Evolutionary conservation across 2,888 invertebrate species (phyloP).

Genomic region (Cataglyphis livida): DNA sequence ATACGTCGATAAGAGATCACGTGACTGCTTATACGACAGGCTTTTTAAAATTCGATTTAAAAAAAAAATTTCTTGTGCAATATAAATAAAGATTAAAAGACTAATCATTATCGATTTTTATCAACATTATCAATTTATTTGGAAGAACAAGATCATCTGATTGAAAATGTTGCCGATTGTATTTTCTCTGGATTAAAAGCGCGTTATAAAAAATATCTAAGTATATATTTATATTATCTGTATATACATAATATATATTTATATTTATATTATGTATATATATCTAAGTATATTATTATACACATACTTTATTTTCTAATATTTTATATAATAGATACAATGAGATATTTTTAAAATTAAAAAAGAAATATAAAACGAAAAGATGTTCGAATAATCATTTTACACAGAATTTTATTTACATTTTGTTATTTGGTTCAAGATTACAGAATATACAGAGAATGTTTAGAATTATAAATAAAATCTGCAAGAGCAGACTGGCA

Average conservation of each 20-base stretch:
- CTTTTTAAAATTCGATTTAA: conserved; percentile 46
- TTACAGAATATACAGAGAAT: conserved; percentile 15
- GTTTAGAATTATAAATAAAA: conserved; percentile 48
- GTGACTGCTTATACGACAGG: conserved; percentile 66
- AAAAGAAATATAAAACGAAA: background rate
- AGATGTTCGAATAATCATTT: background rate
- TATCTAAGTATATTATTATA: background rate
- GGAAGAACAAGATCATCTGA: background rate
- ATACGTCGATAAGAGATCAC: conserved; percentile 81
- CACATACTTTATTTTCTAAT: background rate
- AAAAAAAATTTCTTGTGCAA: background rate
- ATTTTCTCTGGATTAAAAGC: background rate
- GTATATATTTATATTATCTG: too few species aligned
- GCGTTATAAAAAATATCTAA: too few species aligned
- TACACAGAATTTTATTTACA: conserved; percentile 31
- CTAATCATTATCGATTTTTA: background rate
- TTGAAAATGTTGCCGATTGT: background rate
- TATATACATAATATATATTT: too few species aligned
- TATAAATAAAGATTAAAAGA: background rate
- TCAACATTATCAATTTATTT: background rate
- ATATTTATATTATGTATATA: too few species aligned
- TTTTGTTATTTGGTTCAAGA: background rate
- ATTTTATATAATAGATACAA: background rate
- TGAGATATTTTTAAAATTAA: background rate
- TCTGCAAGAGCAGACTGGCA: background rate